These are phyloP conservation scores for Eupithecia exiguata DNA, from an alignment of 2,888 invertebrate species.

Conservation along the genomic window DNA sequence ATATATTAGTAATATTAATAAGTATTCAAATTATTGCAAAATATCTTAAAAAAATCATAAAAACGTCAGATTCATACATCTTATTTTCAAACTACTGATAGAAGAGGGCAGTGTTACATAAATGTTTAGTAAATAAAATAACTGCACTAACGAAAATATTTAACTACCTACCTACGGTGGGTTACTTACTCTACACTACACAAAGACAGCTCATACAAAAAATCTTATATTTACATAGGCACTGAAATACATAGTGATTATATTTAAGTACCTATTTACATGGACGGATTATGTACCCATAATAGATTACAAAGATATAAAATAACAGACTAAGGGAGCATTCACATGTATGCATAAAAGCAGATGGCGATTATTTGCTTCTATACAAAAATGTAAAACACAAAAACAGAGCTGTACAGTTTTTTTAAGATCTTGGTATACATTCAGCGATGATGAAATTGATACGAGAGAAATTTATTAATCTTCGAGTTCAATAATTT, in stretches of 20 bases:
- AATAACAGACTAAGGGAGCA: background rate
- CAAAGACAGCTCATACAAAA: background rate
- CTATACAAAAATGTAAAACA: no score
- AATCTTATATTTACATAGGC: constrained; percentile 38
- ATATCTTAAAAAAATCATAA: background rate
- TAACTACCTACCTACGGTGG: constrained; percentile 36
- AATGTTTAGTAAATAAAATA: background rate
- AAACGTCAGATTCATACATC: background rate
- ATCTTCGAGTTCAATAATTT: background rate
- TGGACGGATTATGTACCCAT: constrained; percentile 32
- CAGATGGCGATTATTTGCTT: no score
- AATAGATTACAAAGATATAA: background rate
- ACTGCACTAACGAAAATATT: background rate
- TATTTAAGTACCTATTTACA: constrained; percentile 29
- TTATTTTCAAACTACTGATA: background rate
- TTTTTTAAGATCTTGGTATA: background rate
- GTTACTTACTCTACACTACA: constrained; percentile 19
- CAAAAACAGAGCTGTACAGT: background rate
- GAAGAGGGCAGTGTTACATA: background rate
- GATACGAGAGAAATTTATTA: background rate
- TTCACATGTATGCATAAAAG: no score
- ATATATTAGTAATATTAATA: background rate
- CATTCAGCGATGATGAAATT: background rate
- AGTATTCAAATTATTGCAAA: background rate
- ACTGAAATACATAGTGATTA: constrained; percentile 20